These are phyloP conservation scores for Scleropages formosus DNA, from an alignment of 2,797 vertebrate species.

Conservation along the genomic window DNA sequence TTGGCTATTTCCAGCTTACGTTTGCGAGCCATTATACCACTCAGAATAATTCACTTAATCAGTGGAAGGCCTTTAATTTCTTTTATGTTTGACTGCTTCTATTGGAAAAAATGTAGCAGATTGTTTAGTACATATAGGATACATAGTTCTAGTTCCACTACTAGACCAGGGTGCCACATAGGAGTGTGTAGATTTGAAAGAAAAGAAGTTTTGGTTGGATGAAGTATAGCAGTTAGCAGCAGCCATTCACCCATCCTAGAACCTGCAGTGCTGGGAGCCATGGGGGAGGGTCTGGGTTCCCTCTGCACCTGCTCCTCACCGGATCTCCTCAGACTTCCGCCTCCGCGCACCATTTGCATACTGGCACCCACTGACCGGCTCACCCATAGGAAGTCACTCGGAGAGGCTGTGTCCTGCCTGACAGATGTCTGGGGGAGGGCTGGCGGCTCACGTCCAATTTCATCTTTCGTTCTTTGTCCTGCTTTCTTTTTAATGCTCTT, in stretches of 20 bases:
- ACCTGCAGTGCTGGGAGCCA: no score
- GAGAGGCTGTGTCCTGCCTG: constrained; percentile 23
- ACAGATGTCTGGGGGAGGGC: constrained; percentile 23
- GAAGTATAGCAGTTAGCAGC: neutral
- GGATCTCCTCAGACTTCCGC: constrained; percentile 11
- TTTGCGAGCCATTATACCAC: no score
- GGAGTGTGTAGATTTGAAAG: neutral
- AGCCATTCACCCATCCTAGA: neutral
- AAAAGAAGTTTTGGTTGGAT: neutral
- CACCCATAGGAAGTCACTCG: constrained; percentile 16
- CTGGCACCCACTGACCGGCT: constrained; percentile 10
- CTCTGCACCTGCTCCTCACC: constrained; percentile 17
- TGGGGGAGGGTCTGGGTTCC: constrained; percentile 1
- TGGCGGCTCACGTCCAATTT: constrained; percentile 3
- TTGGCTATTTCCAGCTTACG: no score
- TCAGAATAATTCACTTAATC: no score
- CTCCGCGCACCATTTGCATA: constrained; percentile 18
- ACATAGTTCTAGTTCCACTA: neutral
- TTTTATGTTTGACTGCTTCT: no score
- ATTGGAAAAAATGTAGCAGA: no score
- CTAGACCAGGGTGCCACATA: no score
- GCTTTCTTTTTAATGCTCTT: constrained; percentile 14
- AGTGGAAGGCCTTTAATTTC: no score
- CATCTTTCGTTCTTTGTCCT: constrained; percentile 2
- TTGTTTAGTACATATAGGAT: neutral